Evolutionary conservation across 2,113 vertebrate genomes (phyloP).

Genomic region (Elephas maximus): DNA sequence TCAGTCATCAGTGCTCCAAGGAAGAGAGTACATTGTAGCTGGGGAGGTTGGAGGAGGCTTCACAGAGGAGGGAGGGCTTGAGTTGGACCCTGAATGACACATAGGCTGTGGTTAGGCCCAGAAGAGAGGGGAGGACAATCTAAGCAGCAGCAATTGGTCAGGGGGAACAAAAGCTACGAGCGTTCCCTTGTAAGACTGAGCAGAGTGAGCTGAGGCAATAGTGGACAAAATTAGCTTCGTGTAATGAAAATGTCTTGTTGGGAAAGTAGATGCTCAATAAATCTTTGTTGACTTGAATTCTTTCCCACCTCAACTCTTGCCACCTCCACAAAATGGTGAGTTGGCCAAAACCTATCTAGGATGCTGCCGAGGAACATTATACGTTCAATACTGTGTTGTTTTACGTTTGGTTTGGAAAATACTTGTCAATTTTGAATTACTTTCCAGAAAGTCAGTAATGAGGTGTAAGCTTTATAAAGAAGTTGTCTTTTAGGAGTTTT

Average conservation of each 20-base stretch:
- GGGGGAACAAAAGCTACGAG: neutral
- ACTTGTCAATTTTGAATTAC: neutral
- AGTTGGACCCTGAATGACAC: neutral
- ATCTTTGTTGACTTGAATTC: constrained; percentile 39
- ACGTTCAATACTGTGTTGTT: neutral
- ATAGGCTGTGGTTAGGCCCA: neutral
- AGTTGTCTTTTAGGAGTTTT: constrained; percentile 23
- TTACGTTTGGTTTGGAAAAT: constrained; percentile 17
- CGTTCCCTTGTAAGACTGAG: neutral
- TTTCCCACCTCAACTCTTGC: neutral
- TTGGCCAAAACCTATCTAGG: neutral
- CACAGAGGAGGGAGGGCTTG: neutral
- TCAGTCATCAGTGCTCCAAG: neutral
- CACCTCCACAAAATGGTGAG: neutral
- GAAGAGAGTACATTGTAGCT: neutral
- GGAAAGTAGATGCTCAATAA: neutral
- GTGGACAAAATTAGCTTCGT: neutral
- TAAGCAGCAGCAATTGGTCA: neutral
- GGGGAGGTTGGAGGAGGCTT: neutral
- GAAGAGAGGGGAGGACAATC: neutral
- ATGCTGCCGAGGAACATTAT: neutral
- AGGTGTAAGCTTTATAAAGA: neutral
- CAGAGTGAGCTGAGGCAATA: neutral
- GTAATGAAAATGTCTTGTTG: neutral
- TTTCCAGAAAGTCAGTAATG: constrained; percentile 20